phyloP scores from a whole-genome alignment of 1,140 invertebrate genomes.

The Heterodera carotae region DNA sequence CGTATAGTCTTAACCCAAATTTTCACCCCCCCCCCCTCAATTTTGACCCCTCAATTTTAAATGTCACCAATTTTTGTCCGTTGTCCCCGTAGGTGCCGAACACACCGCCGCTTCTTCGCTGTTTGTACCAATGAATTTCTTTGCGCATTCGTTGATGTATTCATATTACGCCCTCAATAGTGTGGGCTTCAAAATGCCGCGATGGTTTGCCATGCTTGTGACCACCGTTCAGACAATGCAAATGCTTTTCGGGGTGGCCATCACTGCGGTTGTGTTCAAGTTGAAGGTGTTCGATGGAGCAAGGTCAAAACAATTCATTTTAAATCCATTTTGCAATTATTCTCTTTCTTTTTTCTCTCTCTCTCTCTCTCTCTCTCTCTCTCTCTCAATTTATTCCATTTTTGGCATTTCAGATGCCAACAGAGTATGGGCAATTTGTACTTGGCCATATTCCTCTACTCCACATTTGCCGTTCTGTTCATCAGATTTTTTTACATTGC shows the following conservation, averaged over 20 bases:
- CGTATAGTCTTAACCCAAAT: too few relatives aligned
- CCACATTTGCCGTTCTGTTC: conserved; percentile 42
- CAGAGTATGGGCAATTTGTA: conserved; percentile 35
- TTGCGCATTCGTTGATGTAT: conserved; percentile 93
- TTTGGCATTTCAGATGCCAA: conserved; percentile 39
- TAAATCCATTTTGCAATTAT: too few relatives aligned
- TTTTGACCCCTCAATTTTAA: conserved; percentile 74
- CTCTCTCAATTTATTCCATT: too few relatives aligned
- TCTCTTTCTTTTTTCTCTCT: too few relatives aligned
- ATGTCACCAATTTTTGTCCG: conserved; percentile 73
- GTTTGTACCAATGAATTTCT: conserved; percentile 97
- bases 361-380: too few relatives aligned
- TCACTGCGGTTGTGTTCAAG: conserved; percentile 69
- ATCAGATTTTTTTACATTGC: conserved; percentile 32
- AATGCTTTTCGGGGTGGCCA: conserved; percentile 73
- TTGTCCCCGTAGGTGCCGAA: conserved; percentile 13
- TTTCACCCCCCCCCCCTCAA: conserved; percentile 73
- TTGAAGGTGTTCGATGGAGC: conserved; percentile 46
- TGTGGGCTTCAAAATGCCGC: conserved; percentile 81
- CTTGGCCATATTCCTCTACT: conserved; percentile 38
- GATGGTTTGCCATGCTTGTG: conserved; percentile 83
- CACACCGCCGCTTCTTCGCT: conserved; percentile 40
- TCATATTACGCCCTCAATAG: conserved; percentile 89
- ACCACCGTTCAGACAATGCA: conserved; percentile 87
- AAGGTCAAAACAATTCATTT: neutral